These are phyloP conservation scores for Oasisia sp. DNA, from an alignment of 2,888 invertebrate species.

Conservation along the genomic window DNA sequence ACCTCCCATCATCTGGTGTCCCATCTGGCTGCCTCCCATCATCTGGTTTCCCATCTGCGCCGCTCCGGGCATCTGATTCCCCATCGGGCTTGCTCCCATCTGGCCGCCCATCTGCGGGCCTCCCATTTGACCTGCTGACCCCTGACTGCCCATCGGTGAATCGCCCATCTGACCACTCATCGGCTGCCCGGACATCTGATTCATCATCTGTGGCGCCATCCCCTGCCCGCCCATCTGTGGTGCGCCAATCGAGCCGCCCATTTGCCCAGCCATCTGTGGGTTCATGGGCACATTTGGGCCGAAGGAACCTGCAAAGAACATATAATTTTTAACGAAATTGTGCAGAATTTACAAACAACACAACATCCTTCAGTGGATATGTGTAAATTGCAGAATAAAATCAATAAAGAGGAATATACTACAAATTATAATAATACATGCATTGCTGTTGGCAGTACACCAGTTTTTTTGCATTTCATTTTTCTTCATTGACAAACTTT, in stretches of 20 bases:
- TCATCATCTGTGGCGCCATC: constrained; percentile 23
- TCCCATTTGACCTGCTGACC: neutral
- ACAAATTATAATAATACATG: neutral
- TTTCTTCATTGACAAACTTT: too few species aligned
- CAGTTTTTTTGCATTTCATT: too few species aligned
- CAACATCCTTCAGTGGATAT: neutral
- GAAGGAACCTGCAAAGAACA: neutral
- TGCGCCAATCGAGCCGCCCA: constrained; percentile 26
- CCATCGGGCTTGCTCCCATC: too few species aligned
- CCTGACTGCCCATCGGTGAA: neutral
- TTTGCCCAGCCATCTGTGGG: constrained; percentile 19
- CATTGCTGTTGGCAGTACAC: too few species aligned
- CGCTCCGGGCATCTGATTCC: neutral
- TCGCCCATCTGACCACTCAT: constrained; percentile 22
- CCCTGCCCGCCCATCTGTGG: constrained; percentile 28
- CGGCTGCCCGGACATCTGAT: constrained; percentile 26
- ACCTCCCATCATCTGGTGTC: neutral
- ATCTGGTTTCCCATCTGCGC: constrained; percentile 25
- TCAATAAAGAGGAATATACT: neutral
- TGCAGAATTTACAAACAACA: neutral
- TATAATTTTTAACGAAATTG: neutral
- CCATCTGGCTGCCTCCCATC: constrained; percentile 25
- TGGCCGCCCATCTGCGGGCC: neutral
- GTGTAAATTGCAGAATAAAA: neutral
- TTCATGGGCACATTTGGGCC: constrained; percentile 21